These are phyloP conservation scores for Eptesicus fuscus DNA, from an alignment of 2,113 vertebrate genomes.

Conservation along the genomic window DNA sequence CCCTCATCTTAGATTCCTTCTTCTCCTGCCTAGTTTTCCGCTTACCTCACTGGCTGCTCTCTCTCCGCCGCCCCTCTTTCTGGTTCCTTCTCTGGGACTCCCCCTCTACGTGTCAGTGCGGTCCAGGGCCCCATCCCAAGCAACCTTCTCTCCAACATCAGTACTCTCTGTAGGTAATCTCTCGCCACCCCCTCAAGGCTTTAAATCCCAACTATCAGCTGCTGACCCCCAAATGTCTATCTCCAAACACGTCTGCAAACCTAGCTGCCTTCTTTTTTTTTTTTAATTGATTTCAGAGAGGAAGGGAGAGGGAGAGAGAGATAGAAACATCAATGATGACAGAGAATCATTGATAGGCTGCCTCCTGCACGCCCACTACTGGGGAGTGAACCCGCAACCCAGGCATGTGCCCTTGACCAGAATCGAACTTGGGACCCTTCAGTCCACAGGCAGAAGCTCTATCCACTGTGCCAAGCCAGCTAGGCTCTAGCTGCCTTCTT, in stretches of 20 bases:
- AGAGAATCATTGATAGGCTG: no score
- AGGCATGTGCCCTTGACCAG: no score
- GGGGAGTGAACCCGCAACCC: no score
- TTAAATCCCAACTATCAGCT: not conserved
- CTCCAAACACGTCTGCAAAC: not conserved
- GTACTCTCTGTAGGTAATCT: not conserved
- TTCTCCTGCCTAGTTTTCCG: not conserved
- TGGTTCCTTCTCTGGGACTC: not conserved
- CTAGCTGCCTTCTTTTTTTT: not conserved
- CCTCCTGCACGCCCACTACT: no score
- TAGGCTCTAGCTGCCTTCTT: not conserved
- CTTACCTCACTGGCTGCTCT: not conserved
- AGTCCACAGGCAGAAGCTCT: no score
- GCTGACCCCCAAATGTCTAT: not conserved
- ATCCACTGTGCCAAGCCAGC: no score
- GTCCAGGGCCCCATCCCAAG: no score
- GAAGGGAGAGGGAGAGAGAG: not conserved
- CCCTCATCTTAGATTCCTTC: no score
- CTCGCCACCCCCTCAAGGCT: not conserved
- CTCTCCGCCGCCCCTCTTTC: not conserved
- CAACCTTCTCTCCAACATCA: not conserved
- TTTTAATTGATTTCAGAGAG: not conserved
- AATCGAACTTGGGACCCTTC: no score
- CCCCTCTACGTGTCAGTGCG: no score
- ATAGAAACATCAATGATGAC: no score